phyloP scores from a whole-genome alignment of 2,113 vertebrate species.

The Felis chaus region DNA sequence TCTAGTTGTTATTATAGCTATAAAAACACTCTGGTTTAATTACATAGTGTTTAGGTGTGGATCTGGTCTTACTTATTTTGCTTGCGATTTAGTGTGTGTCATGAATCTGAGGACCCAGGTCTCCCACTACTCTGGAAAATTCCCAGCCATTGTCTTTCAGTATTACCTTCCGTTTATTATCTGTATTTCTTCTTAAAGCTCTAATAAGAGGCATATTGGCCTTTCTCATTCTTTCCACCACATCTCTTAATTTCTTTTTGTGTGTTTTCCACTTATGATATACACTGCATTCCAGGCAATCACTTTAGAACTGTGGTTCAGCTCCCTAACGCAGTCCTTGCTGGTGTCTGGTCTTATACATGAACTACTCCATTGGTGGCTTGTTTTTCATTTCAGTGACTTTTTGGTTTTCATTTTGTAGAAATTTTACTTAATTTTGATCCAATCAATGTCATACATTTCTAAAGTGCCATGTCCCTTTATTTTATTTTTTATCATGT shows the following conservation, averaged over 20 bases:
- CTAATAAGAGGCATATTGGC: background rate
- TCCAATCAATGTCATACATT: background rate
- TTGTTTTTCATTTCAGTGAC: background rate
- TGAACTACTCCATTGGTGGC: background rate
- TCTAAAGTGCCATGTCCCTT: background rate
- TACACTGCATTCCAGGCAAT: background rate
- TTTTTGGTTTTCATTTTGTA: constrained; percentile 16
- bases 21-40: background rate
- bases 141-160: background rate
- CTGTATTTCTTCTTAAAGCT: background rate
- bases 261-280: background rate
- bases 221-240: background rate
- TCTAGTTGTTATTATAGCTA: background rate
- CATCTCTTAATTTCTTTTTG: background rate
- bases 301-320: background rate
- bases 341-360: background rate
- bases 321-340: background rate
- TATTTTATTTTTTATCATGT: background rate
- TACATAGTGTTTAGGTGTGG: background rate
- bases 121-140: background rate
- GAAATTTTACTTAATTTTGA: background rate
- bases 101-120: background rate
- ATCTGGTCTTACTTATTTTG: background rate
- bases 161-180: background rate
- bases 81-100: background rate